These are phyloP conservation scores for Diphyllodes magnificus DNA, from an alignment of 2,113 vertebrate genomes.

Conservation along the genomic window DNA sequence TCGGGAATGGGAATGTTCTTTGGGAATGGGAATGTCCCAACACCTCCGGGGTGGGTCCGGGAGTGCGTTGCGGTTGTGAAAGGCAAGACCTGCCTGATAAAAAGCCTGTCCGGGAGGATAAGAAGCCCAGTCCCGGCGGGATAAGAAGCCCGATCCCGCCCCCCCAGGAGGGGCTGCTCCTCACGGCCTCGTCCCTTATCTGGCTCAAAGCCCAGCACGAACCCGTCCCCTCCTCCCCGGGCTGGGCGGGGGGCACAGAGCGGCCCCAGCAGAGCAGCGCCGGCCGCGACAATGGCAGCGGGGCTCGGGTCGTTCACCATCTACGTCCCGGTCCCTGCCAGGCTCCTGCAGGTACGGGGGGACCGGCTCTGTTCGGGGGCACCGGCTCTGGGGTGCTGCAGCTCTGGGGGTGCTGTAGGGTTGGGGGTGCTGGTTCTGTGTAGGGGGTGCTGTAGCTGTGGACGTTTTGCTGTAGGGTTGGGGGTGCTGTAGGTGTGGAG, in stretches of 20 bases:
- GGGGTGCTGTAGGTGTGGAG: too few species aligned
- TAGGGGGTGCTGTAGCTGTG: too few species aligned
- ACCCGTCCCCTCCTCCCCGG: too few species aligned
- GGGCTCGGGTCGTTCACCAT: accelerated
- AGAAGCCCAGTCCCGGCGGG: accelerated
- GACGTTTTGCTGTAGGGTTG: too few species aligned
- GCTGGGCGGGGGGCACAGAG: not conserved
- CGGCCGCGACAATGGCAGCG: not conserved
- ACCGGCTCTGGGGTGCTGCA: too few species aligned
- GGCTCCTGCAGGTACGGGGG: not conserved
- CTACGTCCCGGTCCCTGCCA: not conserved
- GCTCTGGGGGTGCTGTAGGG: too few species aligned
- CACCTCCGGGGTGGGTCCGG: too few species aligned
- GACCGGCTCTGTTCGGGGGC: too few species aligned
- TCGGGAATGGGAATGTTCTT: too few species aligned
- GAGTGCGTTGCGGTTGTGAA: not conserved
- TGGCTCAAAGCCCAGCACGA: not conserved
- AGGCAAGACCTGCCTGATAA: not conserved
- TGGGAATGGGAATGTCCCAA: too few species aligned
- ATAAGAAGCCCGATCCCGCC: accelerated
- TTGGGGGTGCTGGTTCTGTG: too few species aligned
- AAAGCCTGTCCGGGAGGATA: not conserved
- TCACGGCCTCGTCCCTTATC: not conserved
- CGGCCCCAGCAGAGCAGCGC: not conserved
- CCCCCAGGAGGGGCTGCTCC: not conserved